Evolutionary conservation across 2,113 vertebrate genomes (phyloP), one percentile per base, ranked within the genome.

Genomic region (Chionis minor): DNA sequence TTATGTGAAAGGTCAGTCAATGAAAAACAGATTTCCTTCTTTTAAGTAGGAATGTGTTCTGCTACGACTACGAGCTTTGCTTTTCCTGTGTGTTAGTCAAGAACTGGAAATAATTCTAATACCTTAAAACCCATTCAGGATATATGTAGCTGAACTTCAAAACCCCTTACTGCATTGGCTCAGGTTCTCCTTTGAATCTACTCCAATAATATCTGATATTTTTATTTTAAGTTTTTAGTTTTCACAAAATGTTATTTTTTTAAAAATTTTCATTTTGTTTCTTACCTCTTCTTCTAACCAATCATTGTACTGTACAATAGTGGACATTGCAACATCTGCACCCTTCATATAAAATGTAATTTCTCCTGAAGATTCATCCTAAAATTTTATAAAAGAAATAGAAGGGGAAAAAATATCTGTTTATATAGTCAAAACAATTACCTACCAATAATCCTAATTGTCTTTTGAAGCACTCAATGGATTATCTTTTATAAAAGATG

Each of bases 331-430:
- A 67, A 99, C 98, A 56, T 99, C 99, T 4, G 99, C 99, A 2
- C 99, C 99, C 92, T 99, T 99, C 99, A 99, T 99, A 84, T 99
- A 99, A 96, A 99, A 99, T 1, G 99, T 99, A 96, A 99, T 99
- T 74, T 99, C 99, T 55, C 99, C 99, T 0, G 99, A 99, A 61
- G 99, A 98, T 97, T 99, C 99, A 80, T 99, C 99, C 99, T 99
- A 85, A 19, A 77, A 80, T 17, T 78, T 90, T 30, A 22, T 17
- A 70, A 75, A n/a, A 77, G 7, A 77, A 94, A 67, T 1, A 9
- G 6, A 4, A 7, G 7, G 6, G 49, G 6, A 24, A 24, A 49
- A 26, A 18, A 8, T 4, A 23, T 11, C 3, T 35, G 54, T 78
- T 38, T 56, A 21, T 47, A 35, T 14, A 23, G 40, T 59, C 30